phyloP scores from a whole-genome alignment of 2,113 vertebrate species.

The Gallinago undulata region DNA sequence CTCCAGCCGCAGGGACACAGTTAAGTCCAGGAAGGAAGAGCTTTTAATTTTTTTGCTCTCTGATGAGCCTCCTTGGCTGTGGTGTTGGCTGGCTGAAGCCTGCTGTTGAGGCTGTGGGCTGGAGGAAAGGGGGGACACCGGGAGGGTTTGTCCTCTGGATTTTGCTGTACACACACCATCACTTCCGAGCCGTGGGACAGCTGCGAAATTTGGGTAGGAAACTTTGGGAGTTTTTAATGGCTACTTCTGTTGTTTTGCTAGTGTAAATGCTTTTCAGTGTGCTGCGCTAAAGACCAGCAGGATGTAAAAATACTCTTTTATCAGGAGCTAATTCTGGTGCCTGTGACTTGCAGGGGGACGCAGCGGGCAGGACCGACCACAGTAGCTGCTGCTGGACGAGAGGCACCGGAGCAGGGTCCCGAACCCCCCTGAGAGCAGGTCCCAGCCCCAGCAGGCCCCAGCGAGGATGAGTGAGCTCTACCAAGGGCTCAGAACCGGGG shows the following conservation, averaged over 20 bases:
- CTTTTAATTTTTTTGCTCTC: background rate
- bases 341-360: background rate
- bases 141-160: background rate
- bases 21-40: background rate
- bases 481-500: background rate
- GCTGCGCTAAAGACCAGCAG: background rate
- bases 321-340: background rate
- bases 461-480: accelerated
- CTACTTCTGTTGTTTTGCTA: background rate
- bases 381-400: background rate
- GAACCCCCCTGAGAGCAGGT: background rate
- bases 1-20: background rate
- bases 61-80: background rate
- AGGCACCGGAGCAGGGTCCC: background rate
- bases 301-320: background rate
- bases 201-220: background rate
- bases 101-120: background rate
- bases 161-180: background rate
- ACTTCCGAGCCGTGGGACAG: background rate
- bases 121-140: background rate
- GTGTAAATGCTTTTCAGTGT: background rate
- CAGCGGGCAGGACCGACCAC: background rate
- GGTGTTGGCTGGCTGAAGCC: background rate
- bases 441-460: background rate
- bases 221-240: too few species aligned